A percentile compares a stretch with the other conserved stretches of the same genome.
Conservation (phyloP, 2,113 vertebrate species). For the Pagrus major region DNA sequence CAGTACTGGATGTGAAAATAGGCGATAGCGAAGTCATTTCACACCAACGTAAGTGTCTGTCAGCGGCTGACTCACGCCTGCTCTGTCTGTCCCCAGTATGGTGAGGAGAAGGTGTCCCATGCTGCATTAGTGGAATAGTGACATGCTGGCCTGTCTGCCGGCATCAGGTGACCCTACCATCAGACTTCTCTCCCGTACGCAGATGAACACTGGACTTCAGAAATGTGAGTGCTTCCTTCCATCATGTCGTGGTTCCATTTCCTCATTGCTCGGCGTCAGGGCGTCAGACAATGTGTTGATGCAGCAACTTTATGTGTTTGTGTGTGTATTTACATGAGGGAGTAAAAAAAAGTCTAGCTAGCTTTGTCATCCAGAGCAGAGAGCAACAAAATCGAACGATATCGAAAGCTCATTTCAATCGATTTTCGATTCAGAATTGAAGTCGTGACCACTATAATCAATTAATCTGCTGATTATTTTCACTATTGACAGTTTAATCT, state of each 20-base stretch:
- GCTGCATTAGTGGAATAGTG: slow-evolving; percentile 92
- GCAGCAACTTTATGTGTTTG: neutral
- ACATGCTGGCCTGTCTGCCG: slow-evolving; percentile 98
- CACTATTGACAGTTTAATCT: no score
- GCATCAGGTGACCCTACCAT: slow-evolving; percentile 93
- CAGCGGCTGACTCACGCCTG: slow-evolving; percentile 28
- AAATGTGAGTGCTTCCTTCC: slow-evolving; percentile 91
- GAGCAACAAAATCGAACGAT: no score
- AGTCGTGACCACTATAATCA: no score
- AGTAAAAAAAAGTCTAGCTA: no score
- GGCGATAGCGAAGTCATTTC: slow-evolving; percentile 50
- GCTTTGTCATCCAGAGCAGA: no score
- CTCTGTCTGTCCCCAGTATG: slow-evolving; percentile 86
- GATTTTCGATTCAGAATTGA: no score
- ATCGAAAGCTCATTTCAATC: no score
- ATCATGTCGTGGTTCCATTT: neutral
- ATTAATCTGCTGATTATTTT: no score
- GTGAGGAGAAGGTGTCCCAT: slow-evolving; percentile 86
- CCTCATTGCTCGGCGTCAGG: neutral
- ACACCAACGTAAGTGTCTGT: slow-evolving; percentile 28
- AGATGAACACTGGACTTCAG: slow-evolving; percentile 99
- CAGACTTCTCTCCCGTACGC: slow-evolving; percentile 94
- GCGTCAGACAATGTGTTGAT: neutral
- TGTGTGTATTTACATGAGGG: no score
- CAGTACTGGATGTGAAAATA: slow-evolving; percentile 51